phyloP scores from a whole-genome alignment of 2,888 invertebrate species.

The Nomada ferruginata region DNA sequence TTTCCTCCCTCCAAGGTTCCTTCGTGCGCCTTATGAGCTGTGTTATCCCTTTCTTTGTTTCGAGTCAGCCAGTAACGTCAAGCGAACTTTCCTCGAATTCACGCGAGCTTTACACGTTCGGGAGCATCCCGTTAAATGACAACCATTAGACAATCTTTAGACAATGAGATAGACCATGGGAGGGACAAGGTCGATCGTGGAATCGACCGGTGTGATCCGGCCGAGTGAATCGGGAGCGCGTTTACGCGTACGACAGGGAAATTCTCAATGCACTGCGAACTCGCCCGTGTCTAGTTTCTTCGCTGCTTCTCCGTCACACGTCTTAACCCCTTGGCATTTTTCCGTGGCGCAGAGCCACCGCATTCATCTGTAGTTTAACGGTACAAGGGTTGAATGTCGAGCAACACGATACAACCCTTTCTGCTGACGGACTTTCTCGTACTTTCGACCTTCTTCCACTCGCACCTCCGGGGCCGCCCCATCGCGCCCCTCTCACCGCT shows the following conservation, averaged over 20 bases:
- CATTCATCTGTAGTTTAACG: slow-evolving; percentile 74
- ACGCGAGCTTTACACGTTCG: slow-evolving; percentile 24
- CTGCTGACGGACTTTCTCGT: slow-evolving; percentile 63
- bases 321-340: slow-evolving; percentile 52
- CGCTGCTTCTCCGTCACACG: slow-evolving; percentile 40
- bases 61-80: slow-evolving; percentile 8
- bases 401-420: slow-evolving; percentile 77
- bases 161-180: too few relatives aligned
- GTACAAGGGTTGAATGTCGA: slow-evolving; percentile 77
- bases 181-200: neutral
- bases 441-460: slow-evolving; percentile 71
- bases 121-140: neutral
- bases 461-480: slow-evolving; percentile 65
- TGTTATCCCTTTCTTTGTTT: slow-evolving; percentile 64
- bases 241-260: neutral
- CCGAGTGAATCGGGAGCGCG: neutral
- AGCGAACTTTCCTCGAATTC: slow-evolving; percentile 41
- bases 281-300: slow-evolving; percentile 42
- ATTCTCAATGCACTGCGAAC: slow-evolving; percentile 42
- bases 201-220: neutral
- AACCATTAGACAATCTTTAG: neutral
- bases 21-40: slow-evolving; percentile 64
- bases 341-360: slow-evolving; percentile 61
- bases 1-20: slow-evolving; percentile 54
- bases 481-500: slow-evolving; percentile 59